These are phyloP conservation scores for Pseudochirops corinnae DNA, from an alignment of 2,797 vertebrate genomes.

Conservation along the genomic window DNA sequence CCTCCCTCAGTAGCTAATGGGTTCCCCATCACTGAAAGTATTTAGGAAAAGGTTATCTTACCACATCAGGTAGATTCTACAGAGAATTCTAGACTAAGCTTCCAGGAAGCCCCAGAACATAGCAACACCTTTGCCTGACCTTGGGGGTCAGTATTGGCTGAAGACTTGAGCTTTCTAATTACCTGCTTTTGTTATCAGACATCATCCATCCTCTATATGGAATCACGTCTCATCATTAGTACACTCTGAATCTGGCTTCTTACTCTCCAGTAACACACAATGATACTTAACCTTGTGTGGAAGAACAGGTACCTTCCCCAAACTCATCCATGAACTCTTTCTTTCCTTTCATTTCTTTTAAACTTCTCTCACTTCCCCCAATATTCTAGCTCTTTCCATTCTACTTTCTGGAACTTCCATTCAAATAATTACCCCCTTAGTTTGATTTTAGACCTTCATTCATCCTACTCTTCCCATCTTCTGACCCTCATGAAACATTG, in stretches of 20 bases:
- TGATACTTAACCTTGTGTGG: background rate
- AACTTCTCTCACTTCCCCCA: background rate
- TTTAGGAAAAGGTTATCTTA: background rate
- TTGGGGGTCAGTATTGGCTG: background rate
- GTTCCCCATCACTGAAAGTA: background rate
- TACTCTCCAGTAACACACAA: background rate
- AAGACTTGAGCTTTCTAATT: background rate
- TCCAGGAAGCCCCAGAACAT: background rate
- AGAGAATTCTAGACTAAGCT: background rate
- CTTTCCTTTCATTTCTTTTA: background rate
- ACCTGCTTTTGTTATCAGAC: background rate
- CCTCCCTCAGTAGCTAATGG: background rate
- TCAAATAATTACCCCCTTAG: background rate
- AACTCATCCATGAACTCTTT: background rate
- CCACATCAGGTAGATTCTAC: background rate
- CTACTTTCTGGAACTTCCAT: background rate
- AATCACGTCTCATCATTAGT: background rate
- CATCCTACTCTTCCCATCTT: background rate
- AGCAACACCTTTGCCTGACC: background rate
- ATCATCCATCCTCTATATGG: background rate
- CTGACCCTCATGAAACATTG: background rate
- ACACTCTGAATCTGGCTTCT: background rate
- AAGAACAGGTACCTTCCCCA: background rate
- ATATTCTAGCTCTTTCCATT: background rate
- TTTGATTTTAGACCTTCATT: background rate